Conservation (phyloP, 2,113 vertebrate species). For the Euleptes europaea region DNA sequence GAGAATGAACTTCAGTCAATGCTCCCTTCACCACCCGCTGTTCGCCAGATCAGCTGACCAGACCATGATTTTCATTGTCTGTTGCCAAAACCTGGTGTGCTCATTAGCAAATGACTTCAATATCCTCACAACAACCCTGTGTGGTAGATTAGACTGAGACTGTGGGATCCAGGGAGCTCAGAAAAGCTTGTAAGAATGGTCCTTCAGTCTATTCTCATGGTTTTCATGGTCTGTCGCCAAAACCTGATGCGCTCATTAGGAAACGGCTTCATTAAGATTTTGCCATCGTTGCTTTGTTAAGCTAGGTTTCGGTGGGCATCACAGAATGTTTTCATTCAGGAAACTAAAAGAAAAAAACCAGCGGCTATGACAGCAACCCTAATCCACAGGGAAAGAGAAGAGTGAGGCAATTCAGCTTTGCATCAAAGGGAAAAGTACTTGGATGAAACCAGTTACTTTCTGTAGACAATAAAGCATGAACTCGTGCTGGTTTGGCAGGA, state of each 20-base stretch:
- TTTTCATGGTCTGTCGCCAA: neutral
- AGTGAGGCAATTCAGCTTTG: neutral
- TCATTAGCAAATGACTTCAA: slow-evolving; percentile 37
- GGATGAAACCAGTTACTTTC: neutral
- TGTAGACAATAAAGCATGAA: slow-evolving; percentile 5
- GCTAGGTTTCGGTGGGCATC: slow-evolving; percentile 31
- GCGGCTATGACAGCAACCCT: neutral
- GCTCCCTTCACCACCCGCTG: neutral
- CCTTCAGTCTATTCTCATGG: neutral
- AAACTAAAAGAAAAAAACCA: neutral
- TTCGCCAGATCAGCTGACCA: neutral
- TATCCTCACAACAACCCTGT: too few relatives aligned
- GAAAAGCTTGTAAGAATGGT: too few relatives aligned
- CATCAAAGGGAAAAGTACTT: neutral
- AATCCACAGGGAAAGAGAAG: neutral
- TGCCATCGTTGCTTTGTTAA: slow-evolving; percentile 16
- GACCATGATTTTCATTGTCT: neutral
- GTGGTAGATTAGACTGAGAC: too few relatives aligned
- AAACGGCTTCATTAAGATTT: slow-evolving; percentile 38
- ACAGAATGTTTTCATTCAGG: neutral
- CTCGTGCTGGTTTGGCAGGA: neutral
- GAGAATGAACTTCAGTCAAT: neutral
- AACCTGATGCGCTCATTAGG: slow-evolving; percentile 38
- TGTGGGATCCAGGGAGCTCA: too few relatives aligned
- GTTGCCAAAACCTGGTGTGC: slow-evolving; percentile 15